These are phyloP conservation scores for Sinocyclocheilus anophthalmus DNA, from an alignment of 2,113 vertebrate species.

Conservation along the genomic window DNA sequence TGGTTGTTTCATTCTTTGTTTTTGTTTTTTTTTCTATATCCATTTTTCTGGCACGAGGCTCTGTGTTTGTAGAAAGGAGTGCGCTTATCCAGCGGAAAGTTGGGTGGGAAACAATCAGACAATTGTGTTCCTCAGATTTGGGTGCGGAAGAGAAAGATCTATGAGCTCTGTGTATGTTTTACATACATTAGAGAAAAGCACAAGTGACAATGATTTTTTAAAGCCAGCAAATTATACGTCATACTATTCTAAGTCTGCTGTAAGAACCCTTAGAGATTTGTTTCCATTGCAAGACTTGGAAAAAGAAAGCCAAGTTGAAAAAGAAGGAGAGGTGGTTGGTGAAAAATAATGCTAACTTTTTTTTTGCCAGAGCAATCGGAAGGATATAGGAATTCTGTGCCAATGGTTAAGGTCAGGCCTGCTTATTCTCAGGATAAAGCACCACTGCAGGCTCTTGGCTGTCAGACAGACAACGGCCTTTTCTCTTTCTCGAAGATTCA, in stretches of 20 bases:
- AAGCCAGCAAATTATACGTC: conserved; percentile 7
- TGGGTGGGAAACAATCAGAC: conserved; percentile 33
- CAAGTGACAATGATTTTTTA: conserved; percentile 17
- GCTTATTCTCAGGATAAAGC: conserved; percentile 41
- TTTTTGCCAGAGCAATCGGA: conserved; percentile 35
- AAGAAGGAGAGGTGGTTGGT: not conserved
- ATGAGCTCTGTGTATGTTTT: conserved; percentile 13
- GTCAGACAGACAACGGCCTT: conserved; percentile 25
- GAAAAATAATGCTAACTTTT: conserved; percentile 30
- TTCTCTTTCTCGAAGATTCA: conserved; percentile 19
- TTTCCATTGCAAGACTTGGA: not conserved
- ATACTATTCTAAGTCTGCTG: not conserved
- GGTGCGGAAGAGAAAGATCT: conserved; percentile 11
- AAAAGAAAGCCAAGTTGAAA: not conserved
- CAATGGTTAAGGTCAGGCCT: conserved; percentile 48
- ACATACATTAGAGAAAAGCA: conserved; percentile 18
- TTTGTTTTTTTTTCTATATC: not conserved
- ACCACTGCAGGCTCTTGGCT: conserved; percentile 20
- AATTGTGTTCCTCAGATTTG: conserved; percentile 31
- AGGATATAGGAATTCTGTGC: conserved; percentile 29
- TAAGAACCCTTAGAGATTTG: not conserved
- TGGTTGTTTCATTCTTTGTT: not conserved
- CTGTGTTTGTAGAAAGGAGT: not conserved
- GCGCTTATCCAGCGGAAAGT: conserved; percentile 20
- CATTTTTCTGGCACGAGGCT: conserved; percentile 2